Base-by-base conservation (phyloP, 2,888 invertebrate genomes). In the Exephanes ischioxanthus region DNA sequence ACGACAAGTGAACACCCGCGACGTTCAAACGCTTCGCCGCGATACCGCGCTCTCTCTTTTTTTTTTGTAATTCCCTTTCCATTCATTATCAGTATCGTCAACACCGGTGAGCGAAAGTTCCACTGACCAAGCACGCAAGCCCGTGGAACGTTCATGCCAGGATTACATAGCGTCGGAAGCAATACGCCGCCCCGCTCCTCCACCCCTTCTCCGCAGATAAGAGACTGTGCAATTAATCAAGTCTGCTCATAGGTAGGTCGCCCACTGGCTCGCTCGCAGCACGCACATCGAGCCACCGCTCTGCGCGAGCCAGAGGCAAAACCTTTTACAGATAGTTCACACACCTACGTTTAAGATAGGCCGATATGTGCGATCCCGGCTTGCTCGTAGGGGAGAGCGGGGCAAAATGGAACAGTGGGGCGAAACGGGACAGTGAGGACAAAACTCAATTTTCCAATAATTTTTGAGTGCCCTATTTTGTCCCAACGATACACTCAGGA, bases 151-250 rank as follows among this genome's bases (percentile, higher is more conserved):
- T 63, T 63, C 16, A 30, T 55, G 72, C 11, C 66, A 26, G 63
- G 72, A 19, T 75, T 68, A 78, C 48, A n/a, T 26, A 81, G n/a
- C 51, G 72, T 63, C 61, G 41, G 61, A 68, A 73, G 61, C 71
- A 72, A 78, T 73, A 41, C 41, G 41, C 41, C 2, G 2, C 45
- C 45, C 41, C 41, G 11, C 41, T 11, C 41, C 11, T 41, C 41
- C 41, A 2, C 11, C 45, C 16, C 45, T 16, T 78, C 73, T 14
- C 4, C 41, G n/a, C 19, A 78, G 84, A 85, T 78, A 78, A 73
- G 73, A 72, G 58, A 67, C 83, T 45, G 70, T 37, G 73, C 78
- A 78, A 85, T 85, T 53, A 73, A 81, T 85, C 73, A 66, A 70
- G 45, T 63, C 70, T 37, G 48, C 55, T 72, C 63, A 63, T 53